phyloP scores from a whole-genome alignment of 2,113 vertebrate genomes.

The Antennarius striatus region DNA sequence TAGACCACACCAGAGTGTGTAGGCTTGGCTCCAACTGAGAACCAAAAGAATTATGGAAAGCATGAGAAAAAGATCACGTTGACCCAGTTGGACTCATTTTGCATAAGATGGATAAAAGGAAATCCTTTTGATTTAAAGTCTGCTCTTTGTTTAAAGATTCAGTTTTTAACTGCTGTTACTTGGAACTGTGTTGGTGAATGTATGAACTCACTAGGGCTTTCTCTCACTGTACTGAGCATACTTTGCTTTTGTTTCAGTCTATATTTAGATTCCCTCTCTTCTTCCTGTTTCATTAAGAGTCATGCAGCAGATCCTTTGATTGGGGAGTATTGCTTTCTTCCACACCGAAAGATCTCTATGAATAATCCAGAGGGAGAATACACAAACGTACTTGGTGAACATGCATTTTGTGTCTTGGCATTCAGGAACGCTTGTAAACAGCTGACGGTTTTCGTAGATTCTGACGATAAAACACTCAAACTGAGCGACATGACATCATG shows the following conservation, averaged over 20 bases:
- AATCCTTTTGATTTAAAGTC: conserved; percentile 45
- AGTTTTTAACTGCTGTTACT: conserved; percentile 46
- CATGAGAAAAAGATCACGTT: conserved; percentile 26
- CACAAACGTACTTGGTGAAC: conserved; percentile 7
- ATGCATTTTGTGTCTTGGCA: conserved; percentile 29
- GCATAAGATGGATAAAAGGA: conserved; percentile 39
- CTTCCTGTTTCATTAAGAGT: conserved; percentile 32
- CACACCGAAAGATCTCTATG: conserved; percentile 28
- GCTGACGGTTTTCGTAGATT: conserved; percentile 49
- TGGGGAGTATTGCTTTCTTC: conserved; percentile 31
- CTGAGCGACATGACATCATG: conserved; percentile 45
- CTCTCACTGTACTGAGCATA: conserved; percentile 46
- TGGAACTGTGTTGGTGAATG: conserved; percentile 35
- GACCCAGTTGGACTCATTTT: conserved; percentile 55
- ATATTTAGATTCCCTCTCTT: conserved; percentile 47
- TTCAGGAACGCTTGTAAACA: conserved; percentile 25
- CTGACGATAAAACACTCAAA: conserved; percentile 58
- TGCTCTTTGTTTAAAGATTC: conserved; percentile 55
- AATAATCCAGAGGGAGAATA: conserved; percentile 40
- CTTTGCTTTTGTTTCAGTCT: conserved; percentile 55
- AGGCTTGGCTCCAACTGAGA: conserved; percentile 19
- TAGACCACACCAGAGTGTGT: conserved; percentile 12
- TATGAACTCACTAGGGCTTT: conserved; percentile 39
- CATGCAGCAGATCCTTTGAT: conserved; percentile 22
- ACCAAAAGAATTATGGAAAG: conserved; percentile 17